A percentile compares a stretch with the other conserved stretches of the same genome.
Evolutionary conservation across 2,797 vertebrate genomes (phyloP).

Genomic region (Eospalax fontanierii): DNA sequence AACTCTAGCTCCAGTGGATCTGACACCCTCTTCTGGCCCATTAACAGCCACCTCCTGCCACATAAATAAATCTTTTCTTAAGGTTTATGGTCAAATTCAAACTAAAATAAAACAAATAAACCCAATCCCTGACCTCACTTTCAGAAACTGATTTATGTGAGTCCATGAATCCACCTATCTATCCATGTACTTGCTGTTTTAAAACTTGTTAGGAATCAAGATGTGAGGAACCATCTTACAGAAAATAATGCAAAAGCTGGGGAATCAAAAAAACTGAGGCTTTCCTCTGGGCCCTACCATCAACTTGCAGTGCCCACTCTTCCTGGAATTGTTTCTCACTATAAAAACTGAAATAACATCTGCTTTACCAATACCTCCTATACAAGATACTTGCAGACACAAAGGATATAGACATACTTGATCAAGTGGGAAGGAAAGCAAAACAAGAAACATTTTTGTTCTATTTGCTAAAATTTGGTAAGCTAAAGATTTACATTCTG

Average conservation of each 20-base stretch:
- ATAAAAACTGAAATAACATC: constrained; percentile 57
- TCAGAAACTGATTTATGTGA: constrained; percentile 36
- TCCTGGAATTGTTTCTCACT: constrained; percentile 37
- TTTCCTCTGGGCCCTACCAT: not conserved
- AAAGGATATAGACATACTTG: constrained; percentile 37
- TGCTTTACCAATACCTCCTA: constrained; percentile 52
- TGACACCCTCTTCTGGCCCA: not conserved
- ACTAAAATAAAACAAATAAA: not conserved
- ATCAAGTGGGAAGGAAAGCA: constrained; percentile 56
- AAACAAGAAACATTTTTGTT: constrained; percentile 43
- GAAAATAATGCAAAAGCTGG: constrained; percentile 51
- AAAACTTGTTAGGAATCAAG: constrained; percentile 6
- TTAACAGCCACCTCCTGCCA: not conserved
- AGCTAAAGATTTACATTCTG: constrained; percentile 49
- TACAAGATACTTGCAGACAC: constrained; percentile 29
- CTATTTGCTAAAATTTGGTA: constrained; percentile 48
- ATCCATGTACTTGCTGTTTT: not conserved
- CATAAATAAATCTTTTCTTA: too few relatives aligned
- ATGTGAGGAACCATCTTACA: not conserved
- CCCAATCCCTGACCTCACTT: not conserved
- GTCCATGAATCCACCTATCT: not conserved
- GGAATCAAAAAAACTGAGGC: not conserved
- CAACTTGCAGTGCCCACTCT: constrained; percentile 1
- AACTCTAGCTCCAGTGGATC: not conserved
- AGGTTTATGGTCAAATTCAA: constrained; percentile 19